These are phyloP conservation scores for Myotis pilosus DNA, from an alignment of 2,797 vertebrate genomes.

Conservation along the genomic window DNA sequence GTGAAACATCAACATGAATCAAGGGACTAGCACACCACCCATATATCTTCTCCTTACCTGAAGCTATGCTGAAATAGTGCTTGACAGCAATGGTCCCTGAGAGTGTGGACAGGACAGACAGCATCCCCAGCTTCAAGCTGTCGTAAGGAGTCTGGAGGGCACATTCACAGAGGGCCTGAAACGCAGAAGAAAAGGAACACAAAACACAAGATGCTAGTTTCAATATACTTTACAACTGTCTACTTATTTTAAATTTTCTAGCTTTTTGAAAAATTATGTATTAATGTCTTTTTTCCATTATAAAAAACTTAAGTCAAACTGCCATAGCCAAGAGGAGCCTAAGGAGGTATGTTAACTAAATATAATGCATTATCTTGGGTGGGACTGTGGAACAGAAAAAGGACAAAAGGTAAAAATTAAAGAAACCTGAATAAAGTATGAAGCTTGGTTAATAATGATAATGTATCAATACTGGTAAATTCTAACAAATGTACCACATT, in stretches of 20 bases:
- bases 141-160: constrained; percentile 94
- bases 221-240: background rate
- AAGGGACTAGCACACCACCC: background rate
- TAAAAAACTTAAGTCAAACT: background rate
- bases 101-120: constrained; percentile 93
- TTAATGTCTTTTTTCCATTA: background rate
- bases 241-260: background rate
- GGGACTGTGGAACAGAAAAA: background rate
- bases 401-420: background rate
- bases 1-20: background rate
- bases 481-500: background rate
- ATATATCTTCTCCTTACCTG: constrained; percentile 84
- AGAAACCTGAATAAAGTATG: background rate
- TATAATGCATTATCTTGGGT: background rate
- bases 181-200: constrained; percentile 17
- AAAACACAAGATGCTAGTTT: background rate
- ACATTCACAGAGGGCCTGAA: constrained; percentile 94
- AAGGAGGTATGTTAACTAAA: background rate
- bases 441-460: background rate
- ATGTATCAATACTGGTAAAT: background rate
- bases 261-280: constrained; percentile 23
- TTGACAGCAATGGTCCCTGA: constrained; percentile 96
- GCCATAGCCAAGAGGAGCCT: background rate
- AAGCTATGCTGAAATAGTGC: constrained; percentile 90
- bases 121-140: constrained; percentile 95